Conservation (phyloP, 2,113 vertebrate genomes). For the Physeter macrocephalus region DNA sequence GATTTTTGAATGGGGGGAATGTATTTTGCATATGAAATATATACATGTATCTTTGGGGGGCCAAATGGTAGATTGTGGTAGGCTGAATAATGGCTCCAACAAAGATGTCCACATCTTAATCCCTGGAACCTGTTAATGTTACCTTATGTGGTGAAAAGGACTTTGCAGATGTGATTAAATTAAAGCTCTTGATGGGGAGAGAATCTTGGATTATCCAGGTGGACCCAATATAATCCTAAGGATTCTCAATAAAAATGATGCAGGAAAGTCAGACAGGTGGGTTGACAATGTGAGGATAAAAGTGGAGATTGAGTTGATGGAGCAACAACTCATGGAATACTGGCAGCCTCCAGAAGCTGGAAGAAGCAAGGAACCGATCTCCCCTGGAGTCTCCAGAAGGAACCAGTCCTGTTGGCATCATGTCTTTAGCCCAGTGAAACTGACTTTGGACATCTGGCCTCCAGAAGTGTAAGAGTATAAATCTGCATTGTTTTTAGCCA, state of each 20-base stretch:
- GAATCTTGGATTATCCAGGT: background rate
- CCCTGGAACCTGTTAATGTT: background rate
- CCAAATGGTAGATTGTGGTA: background rate
- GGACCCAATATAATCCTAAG: background rate
- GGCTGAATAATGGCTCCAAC: background rate
- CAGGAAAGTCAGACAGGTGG: background rate
- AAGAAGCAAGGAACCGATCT: background rate
- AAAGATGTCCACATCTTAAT: background rate
- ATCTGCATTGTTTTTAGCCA: background rate
- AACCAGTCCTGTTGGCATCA: background rate
- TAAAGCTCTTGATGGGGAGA: background rate
- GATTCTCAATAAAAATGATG: background rate
- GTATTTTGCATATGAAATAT: background rate
- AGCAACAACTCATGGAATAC: rapidly evolving
- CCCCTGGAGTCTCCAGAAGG: background rate
- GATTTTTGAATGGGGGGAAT: background rate
- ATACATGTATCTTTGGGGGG: background rate
- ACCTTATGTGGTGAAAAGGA: background rate
- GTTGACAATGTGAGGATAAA: background rate
- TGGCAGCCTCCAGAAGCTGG: background rate
- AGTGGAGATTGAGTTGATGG: background rate
- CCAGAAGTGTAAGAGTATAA: background rate
- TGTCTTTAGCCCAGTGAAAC: background rate
- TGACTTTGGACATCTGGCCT: background rate
- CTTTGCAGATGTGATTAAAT: background rate